Evolutionary conservation across 2,113 vertebrate genomes (phyloP), one percentile per base, ranked within the genome.

Genomic region (Megalops atlanticus): DNA sequence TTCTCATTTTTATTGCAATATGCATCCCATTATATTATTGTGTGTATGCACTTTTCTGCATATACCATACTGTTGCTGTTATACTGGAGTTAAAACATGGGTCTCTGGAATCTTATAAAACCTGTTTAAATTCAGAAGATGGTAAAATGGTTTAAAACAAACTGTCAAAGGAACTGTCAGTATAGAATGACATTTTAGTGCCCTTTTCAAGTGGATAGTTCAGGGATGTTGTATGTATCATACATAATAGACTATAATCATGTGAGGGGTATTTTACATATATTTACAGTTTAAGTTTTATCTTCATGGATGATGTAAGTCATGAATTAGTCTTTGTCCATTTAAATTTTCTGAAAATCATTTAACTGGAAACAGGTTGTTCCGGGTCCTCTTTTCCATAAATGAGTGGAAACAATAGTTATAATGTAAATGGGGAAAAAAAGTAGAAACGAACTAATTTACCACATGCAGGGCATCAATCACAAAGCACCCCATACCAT

Each of bases 391-490:
- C 41, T 72, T 71, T 73, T 16, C 36, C 36, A 39, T 58, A 80
- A 80, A 80, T 40, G 71, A 73, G 68, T 47, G 45, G 74, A 68
- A 76, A 68, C 27, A 69, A 75, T 71, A 71, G 31, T 47, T 43
- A 76, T 68, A 74, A 76, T 69, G 52, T 87, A 85, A 87, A 91
- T 90, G 85, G 90, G 90, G 85, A 86, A 88, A 82, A 82, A 89
- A 91, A 91, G 90, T 90, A 88, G 87, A 92, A 92, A 90, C 88
- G 87, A 91, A 91, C 87, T 93, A 91, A 93, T 94, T 92, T 91
- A 91, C 90, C 92, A 90, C 90, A 92, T 90, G 88, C 87, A 52
- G 89, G 76, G 89, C 88, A 87, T 89, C 89, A 89, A 88, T 92
- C 85, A 86, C 87, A 89, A 89, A 89, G 88, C 89, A 87, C 88